Evolutionary conservation across 1,140 invertebrate genomes (phyloP).

Genomic region (Solenopsis fugax): DNA sequence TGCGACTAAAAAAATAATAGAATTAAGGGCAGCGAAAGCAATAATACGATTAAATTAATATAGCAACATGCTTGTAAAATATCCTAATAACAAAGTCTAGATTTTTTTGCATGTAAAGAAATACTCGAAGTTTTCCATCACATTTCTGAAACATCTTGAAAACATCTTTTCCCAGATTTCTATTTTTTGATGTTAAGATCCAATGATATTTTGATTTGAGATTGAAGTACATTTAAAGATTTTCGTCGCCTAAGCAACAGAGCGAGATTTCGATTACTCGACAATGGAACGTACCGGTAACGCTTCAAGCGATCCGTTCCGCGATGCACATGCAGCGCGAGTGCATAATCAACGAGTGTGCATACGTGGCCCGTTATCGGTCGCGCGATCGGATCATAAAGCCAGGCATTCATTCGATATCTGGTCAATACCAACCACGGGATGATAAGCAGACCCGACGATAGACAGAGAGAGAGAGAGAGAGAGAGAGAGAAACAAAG

Average conservation of each 20-base stretch:
- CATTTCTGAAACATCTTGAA: not conserved
- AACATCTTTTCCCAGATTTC: not conserved
- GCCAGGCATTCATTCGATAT: constrained; percentile 84
- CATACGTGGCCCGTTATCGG: constrained; percentile 77
- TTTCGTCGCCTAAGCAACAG: not conserved
- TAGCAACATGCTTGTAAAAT: too few relatives aligned
- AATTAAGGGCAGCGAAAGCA: not conserved
- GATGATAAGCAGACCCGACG: constrained; percentile 84
- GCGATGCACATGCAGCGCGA: constrained; percentile 49
- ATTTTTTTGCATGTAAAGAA: not conserved
- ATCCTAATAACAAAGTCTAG: not conserved
- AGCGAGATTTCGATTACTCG: constrained; percentile 42
- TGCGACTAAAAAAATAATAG: not conserved
- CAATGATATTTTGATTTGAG: not conserved
- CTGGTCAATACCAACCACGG: constrained; percentile 82
- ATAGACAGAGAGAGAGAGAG: constrained; percentile 7
- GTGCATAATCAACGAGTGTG: constrained; percentile 59
- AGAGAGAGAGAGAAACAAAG: not conserved
- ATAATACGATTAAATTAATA: not conserved
- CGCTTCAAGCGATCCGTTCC: constrained; percentile 47
- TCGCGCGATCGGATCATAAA: constrained; percentile 83
- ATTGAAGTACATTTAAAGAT: not conserved
- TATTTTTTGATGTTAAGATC: not conserved
- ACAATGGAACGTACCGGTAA: constrained; percentile 36
- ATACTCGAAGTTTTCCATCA: not conserved